Percentiles rank a stretch among this genome's conserved stretches.
phyloP scores from a whole-genome alignment of 2,113 vertebrate genomes.

The Protobothrops flavoviridis region DNA sequence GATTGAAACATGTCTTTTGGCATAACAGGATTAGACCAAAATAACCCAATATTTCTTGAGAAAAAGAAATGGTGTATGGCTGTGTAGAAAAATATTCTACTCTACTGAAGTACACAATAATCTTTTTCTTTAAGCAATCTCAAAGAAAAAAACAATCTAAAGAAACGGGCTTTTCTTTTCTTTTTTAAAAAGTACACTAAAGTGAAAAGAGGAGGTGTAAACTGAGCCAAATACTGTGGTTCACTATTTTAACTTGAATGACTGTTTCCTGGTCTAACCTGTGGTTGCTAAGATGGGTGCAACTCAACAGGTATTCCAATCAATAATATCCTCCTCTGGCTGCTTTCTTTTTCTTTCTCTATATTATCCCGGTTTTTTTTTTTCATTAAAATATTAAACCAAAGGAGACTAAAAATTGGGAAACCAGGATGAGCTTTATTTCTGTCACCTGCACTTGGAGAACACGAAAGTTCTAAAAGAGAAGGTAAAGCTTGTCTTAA shows the following conservation, averaged over 20 bases:
- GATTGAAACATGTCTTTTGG: background rate
- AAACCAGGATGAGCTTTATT: background rate
- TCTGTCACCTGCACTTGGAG: background rate
- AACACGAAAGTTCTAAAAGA: slow-evolving; percentile 34
- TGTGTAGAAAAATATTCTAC: background rate
- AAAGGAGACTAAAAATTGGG: slow-evolving; percentile 8
- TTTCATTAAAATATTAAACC: background rate
- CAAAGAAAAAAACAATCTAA: slow-evolving; percentile 3
- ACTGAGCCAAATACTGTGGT: background rate
- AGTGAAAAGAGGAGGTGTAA: background rate
- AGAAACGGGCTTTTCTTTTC: background rate
- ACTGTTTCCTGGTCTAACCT: background rate
- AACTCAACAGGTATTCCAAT: slow-evolving; percentile 9
- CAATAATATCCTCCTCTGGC: background rate
- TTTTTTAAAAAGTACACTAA: background rate
- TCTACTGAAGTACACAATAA: background rate
- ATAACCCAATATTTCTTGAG: background rate
- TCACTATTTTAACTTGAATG: background rate
- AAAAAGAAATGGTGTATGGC: background rate
- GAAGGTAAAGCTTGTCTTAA: slow-evolving; percentile 21
- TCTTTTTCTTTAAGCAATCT: background rate
- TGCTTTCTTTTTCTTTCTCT: background rate
- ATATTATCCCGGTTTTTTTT: background rate
- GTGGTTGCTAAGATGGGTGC: background rate
- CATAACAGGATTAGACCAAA: background rate